Evolutionary conservation across 2,797 vertebrate genomes (phyloP).

Genomic region (Intellagama lesueurii): DNA sequence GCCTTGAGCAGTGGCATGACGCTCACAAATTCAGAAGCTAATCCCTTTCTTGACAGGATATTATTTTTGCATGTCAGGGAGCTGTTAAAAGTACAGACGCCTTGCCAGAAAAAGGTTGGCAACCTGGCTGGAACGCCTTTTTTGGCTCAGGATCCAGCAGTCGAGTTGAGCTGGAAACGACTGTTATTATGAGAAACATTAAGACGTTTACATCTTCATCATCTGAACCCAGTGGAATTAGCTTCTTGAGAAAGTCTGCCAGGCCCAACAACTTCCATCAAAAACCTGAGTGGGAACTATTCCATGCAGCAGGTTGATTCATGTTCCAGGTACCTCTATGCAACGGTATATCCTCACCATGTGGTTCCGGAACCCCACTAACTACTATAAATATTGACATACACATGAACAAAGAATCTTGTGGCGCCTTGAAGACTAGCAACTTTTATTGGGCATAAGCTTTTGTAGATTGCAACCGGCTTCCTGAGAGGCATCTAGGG

Average conservation of each 20-base stretch:
- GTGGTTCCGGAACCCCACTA: neutral
- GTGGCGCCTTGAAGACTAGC: too few species aligned
- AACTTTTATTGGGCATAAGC: too few species aligned
- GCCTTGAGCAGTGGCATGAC: neutral
- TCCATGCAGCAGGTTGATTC: neutral
- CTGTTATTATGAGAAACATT: neutral
- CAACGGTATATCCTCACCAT: neutral
- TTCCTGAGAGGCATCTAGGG: too few species aligned
- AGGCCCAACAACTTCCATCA: neutral
- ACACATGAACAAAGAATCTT: too few species aligned
- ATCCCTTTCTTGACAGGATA: neutral
- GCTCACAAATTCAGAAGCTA: neutral
- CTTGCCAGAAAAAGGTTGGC: conserved; percentile 5
- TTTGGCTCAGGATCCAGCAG: neutral
- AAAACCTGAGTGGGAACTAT: neutral
- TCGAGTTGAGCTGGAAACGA: neutral
- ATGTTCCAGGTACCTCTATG: neutral
- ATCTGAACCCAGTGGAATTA: neutral
- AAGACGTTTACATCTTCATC: neutral
- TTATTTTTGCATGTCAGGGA: neutral
- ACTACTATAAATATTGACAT: neutral
- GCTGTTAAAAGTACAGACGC: neutral
- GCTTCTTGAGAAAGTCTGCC: neutral
- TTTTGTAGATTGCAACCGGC: too few species aligned
- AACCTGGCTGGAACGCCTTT: neutral